Base-by-base conservation (phyloP, 2,797 vertebrate genomes). In the Helicolenus hilgendorfi region DNA sequence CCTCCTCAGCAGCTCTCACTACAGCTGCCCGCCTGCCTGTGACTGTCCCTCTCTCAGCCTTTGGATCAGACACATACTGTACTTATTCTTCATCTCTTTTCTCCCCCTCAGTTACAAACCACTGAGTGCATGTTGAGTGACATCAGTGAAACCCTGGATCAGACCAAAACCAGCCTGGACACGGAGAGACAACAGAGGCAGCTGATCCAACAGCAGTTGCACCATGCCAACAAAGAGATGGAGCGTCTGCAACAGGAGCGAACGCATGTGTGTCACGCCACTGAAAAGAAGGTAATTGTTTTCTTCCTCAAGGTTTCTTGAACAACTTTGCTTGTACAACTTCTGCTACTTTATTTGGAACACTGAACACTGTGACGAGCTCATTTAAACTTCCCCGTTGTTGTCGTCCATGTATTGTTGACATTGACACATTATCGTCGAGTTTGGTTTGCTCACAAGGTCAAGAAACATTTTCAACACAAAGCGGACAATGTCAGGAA, bases 211-310 rank as follows among this genome's bases (percentile, higher is more conserved):
- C 84, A 94, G 10, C 87, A 92, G 86, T 18, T 90, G 27, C 56
- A 83, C 31, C 77, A 78, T 3, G 35, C 77, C 18, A 75, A 77
- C 69, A 73, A 72, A 71, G 92, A 86, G 26, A 83, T 75, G 33
- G 84, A 89, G 72, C 75, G 31, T 82, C 85, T 95, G 55, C 91
- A 81, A 49, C 69, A 67, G 77, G 85, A 94, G 70, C 56, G 76
- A 20, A 73, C 63, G 18, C 36, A 35, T 4, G 33, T 78, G 26
- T 72, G 0, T 41, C 20, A 9, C 72, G 33, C 68, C 24, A 10
- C 81, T 55, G 83, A 88, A 87, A 93, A 89, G 75, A 94, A 92
- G 94, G 93, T 94, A 93, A 92, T 65, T 89, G 55, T 22, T 82
- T 88, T 74, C 29, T n/a, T 78, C 64, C 45, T 75, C 59, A 83